A percentile compares a stretch with the other conserved stretches of the same genome.
These are phyloP conservation scores for Rhinichthys klamathensis DNA, from an alignment of 2,113 vertebrate species.

Conservation along the genomic window DNA sequence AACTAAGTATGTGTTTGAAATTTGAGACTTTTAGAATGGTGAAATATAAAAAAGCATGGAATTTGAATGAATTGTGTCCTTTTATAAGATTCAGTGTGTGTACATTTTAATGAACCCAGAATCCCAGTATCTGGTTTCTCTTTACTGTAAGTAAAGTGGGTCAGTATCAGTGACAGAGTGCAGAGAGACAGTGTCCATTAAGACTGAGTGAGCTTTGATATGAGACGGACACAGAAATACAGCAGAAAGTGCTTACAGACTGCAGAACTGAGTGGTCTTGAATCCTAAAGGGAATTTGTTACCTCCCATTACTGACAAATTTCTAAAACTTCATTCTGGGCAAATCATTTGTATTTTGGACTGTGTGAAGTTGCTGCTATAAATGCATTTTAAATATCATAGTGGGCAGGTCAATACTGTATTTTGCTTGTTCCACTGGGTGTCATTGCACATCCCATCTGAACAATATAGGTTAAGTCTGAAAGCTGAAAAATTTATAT, in stretches of 20 bases:
- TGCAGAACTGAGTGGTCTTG: neutral
- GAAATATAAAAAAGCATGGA: neutral
- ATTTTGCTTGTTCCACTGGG: neutral
- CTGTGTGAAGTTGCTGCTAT: neutral
- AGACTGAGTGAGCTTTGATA: slow-evolving; percentile 22
- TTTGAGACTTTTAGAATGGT: neutral
- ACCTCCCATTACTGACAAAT: neutral
- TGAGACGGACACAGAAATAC: slow-evolving; percentile 13
- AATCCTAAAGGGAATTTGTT: neutral
- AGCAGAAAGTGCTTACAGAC: neutral
- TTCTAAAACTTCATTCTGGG: neutral
- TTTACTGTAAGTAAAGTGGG: slow-evolving; percentile 12
- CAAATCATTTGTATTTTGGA: neutral
- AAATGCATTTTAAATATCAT: neutral
- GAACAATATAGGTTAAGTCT: neutral
- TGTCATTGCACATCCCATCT: neutral
- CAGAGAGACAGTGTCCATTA: neutral
- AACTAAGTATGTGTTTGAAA: neutral
- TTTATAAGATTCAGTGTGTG: neutral
- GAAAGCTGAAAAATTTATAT: neutral
- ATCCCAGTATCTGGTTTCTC: slow-evolving; percentile 12
- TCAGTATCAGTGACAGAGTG: neutral
- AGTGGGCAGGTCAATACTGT: neutral
- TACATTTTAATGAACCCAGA: neutral
- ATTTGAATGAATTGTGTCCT: neutral